Base-by-base conservation (phyloP, 1,140 invertebrate species). In the Sweltsa coloradensis region DNA sequence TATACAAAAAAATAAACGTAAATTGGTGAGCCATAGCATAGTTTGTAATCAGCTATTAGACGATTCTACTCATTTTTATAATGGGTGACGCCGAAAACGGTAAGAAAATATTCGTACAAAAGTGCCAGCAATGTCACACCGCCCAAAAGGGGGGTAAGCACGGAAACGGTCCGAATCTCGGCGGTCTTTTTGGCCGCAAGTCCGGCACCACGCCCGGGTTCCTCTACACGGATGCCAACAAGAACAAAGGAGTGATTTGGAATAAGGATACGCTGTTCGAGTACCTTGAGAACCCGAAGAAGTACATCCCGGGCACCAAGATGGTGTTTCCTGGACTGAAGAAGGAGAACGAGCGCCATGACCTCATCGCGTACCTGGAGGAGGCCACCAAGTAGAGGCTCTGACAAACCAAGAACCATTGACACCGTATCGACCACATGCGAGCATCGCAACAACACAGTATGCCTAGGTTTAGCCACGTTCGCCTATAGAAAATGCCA, bases 151-250 rank as follows among this genome's bases (percentile, higher is more conserved):
- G 24, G 44, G 62, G 54, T 0, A 60, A 51, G 49, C 45, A 62
- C 37, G 64, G 53, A 55, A 16, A 57, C 29, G 63, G 62, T 22
- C 61, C 60, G 18, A 66, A 64, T 42, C 53, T 66, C 1, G 53
- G 49, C 41, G 54, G 55, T 2, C 48, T 65, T 19, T 25, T 62
- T 5, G 60, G 56, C 3, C 55, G 46, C 49, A 59, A 45, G 13
- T 97, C 94, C 55, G 96, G 96, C 29, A 88, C 93, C 63, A 89
- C 92, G 18, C 14, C 85, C 29, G 93, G 93, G 45, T 99, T 84
- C 63, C 57, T 75, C 14, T 98, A 98, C 71, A 95, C 95, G 48
- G 89, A 94, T 59, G 94, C 95, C 49, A 99, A 65, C 55, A 60
- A 53, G 34, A 41, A 49, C 0, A 64, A 60, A 51, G 77, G 78